Evolutionary conservation across 2,113 vertebrate species (phyloP), one percentile per base, ranked within the genome.

Genomic region (Thunnus maccoyii): DNA sequence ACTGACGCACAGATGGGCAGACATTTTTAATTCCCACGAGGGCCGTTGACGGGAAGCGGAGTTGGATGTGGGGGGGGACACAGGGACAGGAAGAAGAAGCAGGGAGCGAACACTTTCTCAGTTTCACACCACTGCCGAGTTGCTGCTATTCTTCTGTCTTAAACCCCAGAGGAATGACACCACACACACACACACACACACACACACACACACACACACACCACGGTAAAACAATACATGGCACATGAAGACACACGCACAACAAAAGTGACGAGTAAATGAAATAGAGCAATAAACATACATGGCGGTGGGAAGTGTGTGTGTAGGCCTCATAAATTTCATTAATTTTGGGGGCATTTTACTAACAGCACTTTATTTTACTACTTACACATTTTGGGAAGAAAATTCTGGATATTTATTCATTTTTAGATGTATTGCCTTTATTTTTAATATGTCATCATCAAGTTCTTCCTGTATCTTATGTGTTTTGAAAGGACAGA

Each of bases 1-100:
- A 70, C 46, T 1, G 41, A 56, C 4, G 2, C 41, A 76, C 50
- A 30, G 72, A 65, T 13, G 72, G 54, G 41, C 60, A 55, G 83
- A 68, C 55, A 60, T 74, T 64, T 73, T 32, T 41, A 69, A 92
- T 86, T 92, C 91, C 91, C 90, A 75, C 72, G 88, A 88, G 87
- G 86, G 92, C 92, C 27, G 73, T 85, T 92, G 92, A 90, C 61
- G 69, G 82, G 86, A 83, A 87, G 79, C 12, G 58, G 36, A 36
- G 57, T n/a, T 20, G 74, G 76, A 50, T 8, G 72, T 47, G 68
- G 41, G 14, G 55, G 36, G 69, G 79, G 80, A 55, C 58, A 71
- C 32, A 3, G 68, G 58, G 82, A 82, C 85, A 88, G 87, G 75
- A 89, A 88, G 84, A 61, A 64, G 82, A 81, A 2, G 56, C 79